Evolutionary conservation across 1,140 invertebrate genomes (phyloP).

Genomic region (Bilobella aurantiaca): DNA sequence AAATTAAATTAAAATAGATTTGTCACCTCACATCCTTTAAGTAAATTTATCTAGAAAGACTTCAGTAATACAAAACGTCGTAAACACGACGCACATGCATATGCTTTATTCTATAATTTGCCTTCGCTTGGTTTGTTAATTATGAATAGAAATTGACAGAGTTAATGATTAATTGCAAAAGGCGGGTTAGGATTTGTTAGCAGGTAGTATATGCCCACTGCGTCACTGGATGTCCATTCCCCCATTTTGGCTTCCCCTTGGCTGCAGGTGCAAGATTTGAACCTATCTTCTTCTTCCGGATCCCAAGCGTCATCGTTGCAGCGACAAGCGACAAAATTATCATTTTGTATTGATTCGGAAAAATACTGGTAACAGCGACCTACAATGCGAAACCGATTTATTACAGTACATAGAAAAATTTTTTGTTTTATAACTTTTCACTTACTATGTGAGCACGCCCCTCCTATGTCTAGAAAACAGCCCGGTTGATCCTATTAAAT

Average conservation of each 20-base stretch:
- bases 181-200: not conserved
- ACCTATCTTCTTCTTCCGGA: not conserved
- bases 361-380: not conserved
- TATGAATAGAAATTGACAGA: not conserved
- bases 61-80: too few relatives aligned
- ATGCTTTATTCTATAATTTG: too few relatives aligned
- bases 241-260: not conserved
- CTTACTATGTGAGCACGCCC: not conserved
- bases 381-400: not conserved
- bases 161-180: too few relatives aligned
- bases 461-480: not conserved
- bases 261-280: not conserved
- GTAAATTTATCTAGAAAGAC: too few relatives aligned
- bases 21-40: too few relatives aligned
- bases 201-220: not conserved
- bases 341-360: not conserved
- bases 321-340: not conserved
- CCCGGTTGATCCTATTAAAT: not conserved
- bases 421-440: not conserved
- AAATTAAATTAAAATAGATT: too few relatives aligned
- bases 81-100: too few relatives aligned
- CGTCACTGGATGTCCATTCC: not conserved
- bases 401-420: not conserved
- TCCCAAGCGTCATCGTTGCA: slow-evolving; percentile 3
- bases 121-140: not conserved